Percentiles rank a stretch among this genome's conserved stretches.
Conservation (phyloP, 2,113 vertebrate genomes). For the Bucco capensis region DNA sequence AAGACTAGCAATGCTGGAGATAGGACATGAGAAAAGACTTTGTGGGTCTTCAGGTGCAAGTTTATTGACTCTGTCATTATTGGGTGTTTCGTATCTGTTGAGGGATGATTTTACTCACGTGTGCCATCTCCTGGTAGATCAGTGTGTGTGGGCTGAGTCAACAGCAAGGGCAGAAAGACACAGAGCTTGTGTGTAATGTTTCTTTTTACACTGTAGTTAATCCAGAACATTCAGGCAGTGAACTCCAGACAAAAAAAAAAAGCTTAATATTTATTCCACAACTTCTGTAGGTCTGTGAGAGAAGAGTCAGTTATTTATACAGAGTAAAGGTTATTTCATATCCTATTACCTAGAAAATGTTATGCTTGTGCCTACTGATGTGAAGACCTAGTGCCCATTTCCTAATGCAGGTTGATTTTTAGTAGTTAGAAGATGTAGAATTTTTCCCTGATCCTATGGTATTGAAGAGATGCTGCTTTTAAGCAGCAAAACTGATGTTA, state of each 20-base stretch:
- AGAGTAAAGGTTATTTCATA: neutral
- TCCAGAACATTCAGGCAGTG: neutral
- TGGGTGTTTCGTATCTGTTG: neutral
- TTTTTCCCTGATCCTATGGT: neutral
- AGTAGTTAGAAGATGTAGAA: neutral
- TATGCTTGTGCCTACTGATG: neutral
- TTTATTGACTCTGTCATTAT: neutral
- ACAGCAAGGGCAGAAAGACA: neutral
- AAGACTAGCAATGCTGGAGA: fast-evolving
- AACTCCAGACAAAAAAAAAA: neutral
- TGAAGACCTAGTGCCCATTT: neutral
- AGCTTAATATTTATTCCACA: neutral
- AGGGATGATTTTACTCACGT: neutral
- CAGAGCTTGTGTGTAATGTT: neutral
- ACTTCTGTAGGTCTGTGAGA: neutral
- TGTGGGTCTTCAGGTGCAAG: neutral
- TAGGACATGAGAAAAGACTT: neutral
- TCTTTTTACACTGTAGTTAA: too few species aligned
- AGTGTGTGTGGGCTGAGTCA: neutral
- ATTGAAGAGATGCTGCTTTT: neutral
- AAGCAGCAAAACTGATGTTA: fast-evolving
- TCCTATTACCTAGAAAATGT: neutral
- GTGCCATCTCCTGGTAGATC: neutral
- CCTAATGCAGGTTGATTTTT: neutral
- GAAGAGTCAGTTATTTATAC: neutral